These are phyloP conservation scores for Microcebus lehilahytsara DNA, from an alignment of 2,113 vertebrate genomes.

Conservation along the genomic window DNA sequence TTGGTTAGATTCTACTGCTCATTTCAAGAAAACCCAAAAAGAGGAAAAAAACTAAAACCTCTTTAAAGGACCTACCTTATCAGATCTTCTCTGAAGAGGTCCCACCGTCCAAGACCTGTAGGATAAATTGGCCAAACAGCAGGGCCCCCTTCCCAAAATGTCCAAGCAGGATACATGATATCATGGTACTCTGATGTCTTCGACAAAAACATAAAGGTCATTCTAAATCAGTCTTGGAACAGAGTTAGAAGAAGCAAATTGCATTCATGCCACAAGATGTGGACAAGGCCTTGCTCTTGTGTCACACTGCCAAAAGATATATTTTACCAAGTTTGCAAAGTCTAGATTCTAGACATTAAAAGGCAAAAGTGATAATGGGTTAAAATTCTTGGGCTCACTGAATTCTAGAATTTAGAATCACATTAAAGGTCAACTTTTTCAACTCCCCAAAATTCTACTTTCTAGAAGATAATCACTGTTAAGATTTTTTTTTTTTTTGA, in stretches of 20 bases:
- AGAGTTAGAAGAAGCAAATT: not conserved
- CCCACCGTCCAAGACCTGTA: slow-evolving; percentile 97
- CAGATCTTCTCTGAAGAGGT: slow-evolving; percentile 95
- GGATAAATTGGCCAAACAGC: slow-evolving; percentile 99
- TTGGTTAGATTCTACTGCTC: not conserved
- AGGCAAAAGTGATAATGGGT: not conserved
- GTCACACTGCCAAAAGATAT: not conserved
- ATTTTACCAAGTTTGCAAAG: not conserved
- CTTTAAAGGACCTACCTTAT: slow-evolving; percentile 84
- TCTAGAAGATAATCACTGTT: not conserved
- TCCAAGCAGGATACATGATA: slow-evolving; percentile 99
- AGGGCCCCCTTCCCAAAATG: slow-evolving; percentile 98
- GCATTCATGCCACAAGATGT: not conserved
- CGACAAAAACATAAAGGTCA: slow-evolving; percentile 61
- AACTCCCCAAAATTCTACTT: slow-evolving; percentile 20
- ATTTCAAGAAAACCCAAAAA: slow-evolving; percentile 15
- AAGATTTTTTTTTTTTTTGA: slow-evolving; percentile 24
- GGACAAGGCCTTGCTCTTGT: not conserved
- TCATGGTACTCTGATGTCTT: slow-evolving; percentile 95
- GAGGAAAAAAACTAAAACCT: not conserved
- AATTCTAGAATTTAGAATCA: slow-evolving; percentile 32
- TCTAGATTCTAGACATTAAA: not conserved
- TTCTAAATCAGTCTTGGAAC: slow-evolving; percentile 14
- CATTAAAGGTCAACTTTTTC: slow-evolving; percentile 26
- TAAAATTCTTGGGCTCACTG: not conserved